phyloP scores from a whole-genome alignment of 2,113 vertebrate species.

The Meriones unguiculatus region DNA sequence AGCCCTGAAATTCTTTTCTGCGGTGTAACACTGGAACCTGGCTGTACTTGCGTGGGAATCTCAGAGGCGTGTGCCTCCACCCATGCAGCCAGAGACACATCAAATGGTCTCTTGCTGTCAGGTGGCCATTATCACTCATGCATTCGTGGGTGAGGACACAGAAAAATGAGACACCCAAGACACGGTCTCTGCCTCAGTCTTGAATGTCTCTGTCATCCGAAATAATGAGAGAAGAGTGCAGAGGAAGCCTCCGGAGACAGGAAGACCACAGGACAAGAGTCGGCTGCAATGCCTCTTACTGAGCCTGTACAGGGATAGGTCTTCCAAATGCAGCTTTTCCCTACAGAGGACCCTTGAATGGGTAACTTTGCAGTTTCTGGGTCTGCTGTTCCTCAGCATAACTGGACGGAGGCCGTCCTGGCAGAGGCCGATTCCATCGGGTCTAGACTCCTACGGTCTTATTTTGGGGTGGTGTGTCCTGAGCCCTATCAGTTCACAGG shows the following conservation, averaged over 20 bases:
- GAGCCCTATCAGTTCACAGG: background rate
- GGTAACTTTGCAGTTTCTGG: background rate
- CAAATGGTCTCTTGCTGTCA: background rate
- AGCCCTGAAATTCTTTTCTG: background rate
- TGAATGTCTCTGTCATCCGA: background rate
- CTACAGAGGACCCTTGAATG: too few species aligned
- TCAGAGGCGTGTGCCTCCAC: background rate
- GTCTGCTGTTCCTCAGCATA: background rate
- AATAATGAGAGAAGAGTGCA: background rate
- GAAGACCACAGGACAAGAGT: background rate
- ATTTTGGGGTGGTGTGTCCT: background rate
- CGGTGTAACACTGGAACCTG: background rate
- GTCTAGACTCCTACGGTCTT: background rate
- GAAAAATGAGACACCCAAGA: background rate
- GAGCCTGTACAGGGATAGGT: background rate
- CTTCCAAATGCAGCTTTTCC: background rate
- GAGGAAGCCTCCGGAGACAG: background rate
- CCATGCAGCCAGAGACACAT: background rate
- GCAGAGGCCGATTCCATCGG: background rate
- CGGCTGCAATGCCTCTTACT: too few species aligned
- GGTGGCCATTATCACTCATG: background rate
- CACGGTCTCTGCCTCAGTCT: background rate
- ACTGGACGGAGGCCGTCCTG: accelerated
- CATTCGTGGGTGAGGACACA: background rate
- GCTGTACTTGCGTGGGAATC: too few species aligned